phyloP scores from a whole-genome alignment of 2,888 invertebrate genomes.

The Chrysodeixis includens region DNA sequence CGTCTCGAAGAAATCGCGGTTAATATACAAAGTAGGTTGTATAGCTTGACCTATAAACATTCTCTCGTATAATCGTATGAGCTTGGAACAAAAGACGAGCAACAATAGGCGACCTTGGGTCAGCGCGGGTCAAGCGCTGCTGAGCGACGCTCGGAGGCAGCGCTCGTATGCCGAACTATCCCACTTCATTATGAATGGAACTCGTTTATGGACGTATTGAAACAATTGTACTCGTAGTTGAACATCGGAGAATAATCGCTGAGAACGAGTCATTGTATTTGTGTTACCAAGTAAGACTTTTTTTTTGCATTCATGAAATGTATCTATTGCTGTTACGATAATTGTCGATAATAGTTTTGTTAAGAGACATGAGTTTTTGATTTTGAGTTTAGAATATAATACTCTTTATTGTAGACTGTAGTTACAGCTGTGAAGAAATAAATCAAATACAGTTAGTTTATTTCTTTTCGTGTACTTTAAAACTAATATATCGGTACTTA shows the following conservation, averaged over 20 bases:
- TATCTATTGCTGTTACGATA: no score
- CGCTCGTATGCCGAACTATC: constrained; percentile 35
- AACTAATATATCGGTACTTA: no score
- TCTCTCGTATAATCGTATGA: constrained; percentile 42
- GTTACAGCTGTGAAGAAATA: no score
- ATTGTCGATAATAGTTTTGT: no score
- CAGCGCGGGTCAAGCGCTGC: constrained; percentile 48
- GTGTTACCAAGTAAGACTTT: not conserved
- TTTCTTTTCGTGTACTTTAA: no score
- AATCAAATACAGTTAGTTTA: no score
- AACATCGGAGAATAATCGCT: not conserved
- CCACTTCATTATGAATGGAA: constrained; percentile 26
- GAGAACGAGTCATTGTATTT: not conserved
- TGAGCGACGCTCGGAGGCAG: constrained; percentile 44
- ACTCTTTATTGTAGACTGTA: no score
- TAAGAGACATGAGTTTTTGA: no score
- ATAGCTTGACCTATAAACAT: constrained; percentile 56
- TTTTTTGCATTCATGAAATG: not conserved
- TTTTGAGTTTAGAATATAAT: no score
- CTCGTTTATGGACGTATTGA: constrained; percentile 9
- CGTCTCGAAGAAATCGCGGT: constrained; percentile 32
- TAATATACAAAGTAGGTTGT: constrained; percentile 28
- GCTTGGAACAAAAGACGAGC: constrained; percentile 55
- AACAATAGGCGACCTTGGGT: constrained; percentile 60
- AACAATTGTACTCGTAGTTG: not conserved